Conservation (phyloP, 2,113 vertebrate genomes). For the Gallinago media region DNA sequence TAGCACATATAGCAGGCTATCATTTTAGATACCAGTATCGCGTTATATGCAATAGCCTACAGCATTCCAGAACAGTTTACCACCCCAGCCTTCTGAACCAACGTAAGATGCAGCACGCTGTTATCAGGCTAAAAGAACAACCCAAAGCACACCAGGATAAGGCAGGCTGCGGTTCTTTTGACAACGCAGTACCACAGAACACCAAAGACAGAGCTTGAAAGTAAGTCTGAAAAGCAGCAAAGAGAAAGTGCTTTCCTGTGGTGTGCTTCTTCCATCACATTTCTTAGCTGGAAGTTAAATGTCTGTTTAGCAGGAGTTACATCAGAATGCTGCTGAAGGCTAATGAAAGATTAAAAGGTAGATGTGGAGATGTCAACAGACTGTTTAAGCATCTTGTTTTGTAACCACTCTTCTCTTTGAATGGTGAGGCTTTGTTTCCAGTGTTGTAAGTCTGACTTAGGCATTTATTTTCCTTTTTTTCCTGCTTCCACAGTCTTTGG, state of each 20-base stretch:
- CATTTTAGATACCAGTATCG: neutral
- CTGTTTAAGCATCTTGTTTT: neutral
- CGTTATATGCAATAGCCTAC: neutral
- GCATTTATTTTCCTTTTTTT: neutral
- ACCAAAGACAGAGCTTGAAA: neutral
- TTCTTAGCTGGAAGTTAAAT: neutral
- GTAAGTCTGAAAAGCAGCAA: neutral
- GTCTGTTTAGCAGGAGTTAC: neutral
- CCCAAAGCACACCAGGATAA: neutral
- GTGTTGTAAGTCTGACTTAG: neutral
- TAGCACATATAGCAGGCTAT: neutral
- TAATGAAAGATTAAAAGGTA: neutral
- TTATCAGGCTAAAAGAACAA: neutral
- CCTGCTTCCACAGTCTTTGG: neutral
- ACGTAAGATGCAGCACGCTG: accelerated
- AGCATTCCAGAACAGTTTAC: neutral
- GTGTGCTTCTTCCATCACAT: neutral
- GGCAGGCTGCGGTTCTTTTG: neutral
- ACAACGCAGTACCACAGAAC: neutral
- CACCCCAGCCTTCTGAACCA: neutral
- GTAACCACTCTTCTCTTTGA: neutral
- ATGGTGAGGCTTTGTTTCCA: neutral
- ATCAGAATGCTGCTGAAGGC: neutral
- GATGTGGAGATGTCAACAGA: neutral
- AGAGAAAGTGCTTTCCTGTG: neutral